Evolutionary conservation across 1,140 invertebrate species (phyloP).

Genomic region (Zaprionus lachaisei): DNA sequence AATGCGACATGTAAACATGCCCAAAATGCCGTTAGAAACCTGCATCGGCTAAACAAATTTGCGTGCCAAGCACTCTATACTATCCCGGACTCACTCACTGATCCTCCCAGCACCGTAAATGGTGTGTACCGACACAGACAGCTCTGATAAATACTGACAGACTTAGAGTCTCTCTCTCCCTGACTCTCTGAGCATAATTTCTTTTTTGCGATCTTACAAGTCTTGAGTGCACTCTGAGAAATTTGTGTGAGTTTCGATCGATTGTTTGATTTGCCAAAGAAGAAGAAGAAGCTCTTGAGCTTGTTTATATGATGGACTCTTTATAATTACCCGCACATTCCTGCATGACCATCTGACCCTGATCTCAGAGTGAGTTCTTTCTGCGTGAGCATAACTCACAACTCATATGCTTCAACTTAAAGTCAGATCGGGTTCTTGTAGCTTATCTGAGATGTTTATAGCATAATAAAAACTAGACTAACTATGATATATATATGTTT

Average conservation of each 20-base stretch:
- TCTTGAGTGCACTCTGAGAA: background rate
- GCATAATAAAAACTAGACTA: background rate
- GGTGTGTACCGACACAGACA: conserved; percentile 63
- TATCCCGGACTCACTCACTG: conserved; percentile 7
- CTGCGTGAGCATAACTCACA: background rate
- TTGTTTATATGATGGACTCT: background rate
- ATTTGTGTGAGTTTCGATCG: background rate
- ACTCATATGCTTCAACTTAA: background rate
- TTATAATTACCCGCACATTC: background rate
- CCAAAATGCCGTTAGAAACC: conserved; percentile 61
- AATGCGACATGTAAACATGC: conserved; percentile 72
- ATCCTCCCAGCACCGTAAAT: conserved; percentile 52
- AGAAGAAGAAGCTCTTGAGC: background rate
- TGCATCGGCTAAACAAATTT: conserved; percentile 59
- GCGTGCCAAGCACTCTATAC: conserved; percentile 31
- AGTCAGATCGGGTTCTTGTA: background rate
- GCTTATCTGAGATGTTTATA: conserved; percentile 3
- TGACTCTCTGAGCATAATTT: conserved; percentile 1
- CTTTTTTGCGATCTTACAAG: background rate
- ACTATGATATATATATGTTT: background rate
- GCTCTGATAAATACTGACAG: conserved; percentile 70
- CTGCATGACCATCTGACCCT: conserved; percentile 1
- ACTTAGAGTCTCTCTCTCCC: background rate
- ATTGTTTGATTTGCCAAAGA: background rate
- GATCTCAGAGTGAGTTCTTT: background rate